These are phyloP conservation scores for Sisyra terminalis DNA, from an alignment of 2,888 invertebrate species.

Conservation along the genomic window DNA sequence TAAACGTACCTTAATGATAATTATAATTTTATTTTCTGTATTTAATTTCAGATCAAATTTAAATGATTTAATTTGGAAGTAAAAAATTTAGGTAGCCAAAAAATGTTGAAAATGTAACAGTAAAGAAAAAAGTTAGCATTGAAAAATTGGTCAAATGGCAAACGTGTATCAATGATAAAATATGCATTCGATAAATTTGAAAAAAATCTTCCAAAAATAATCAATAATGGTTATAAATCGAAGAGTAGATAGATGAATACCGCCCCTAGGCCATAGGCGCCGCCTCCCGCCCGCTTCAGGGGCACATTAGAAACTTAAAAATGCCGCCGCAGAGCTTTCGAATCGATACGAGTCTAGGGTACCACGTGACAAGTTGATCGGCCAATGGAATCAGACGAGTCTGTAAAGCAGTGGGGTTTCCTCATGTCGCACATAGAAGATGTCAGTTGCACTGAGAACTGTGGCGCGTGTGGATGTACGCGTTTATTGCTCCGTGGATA, in stretches of 20 bases:
- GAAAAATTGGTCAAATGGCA: neutral
- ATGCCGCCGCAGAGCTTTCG: conserved; percentile 65
- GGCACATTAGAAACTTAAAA: conserved; percentile 44
- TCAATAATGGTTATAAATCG: conserved; percentile 5
- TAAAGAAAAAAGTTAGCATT: neutral
- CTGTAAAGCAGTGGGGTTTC: conserved; percentile 5
- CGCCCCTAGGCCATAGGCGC: conserved; percentile 15
- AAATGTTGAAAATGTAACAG: neutral
- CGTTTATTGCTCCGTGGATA: conserved; percentile 14
- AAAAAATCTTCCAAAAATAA: conserved; percentile 2
- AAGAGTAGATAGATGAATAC: conserved; percentile 6
- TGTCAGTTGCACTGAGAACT: conserved; percentile 6
- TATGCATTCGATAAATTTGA: conserved; percentile 3
- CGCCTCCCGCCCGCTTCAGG: conserved; percentile 20
- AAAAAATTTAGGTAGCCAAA: too few relatives aligned
- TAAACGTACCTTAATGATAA: too few relatives aligned
- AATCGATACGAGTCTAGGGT: conserved; percentile 49
- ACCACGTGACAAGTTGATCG: conserved; percentile 38
- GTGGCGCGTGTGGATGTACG: conserved; percentile 10
- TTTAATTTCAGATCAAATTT: too few relatives aligned
- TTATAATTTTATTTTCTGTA: too few relatives aligned
- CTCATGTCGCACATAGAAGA: conserved; percentile 14
- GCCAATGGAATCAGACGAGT: conserved; percentile 21
- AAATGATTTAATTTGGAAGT: too few relatives aligned
- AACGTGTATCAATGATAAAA: neutral